These are phyloP conservation scores for Steromphala cineraria DNA, from an alignment of 2,888 invertebrate genomes.

Conservation along the genomic window DNA sequence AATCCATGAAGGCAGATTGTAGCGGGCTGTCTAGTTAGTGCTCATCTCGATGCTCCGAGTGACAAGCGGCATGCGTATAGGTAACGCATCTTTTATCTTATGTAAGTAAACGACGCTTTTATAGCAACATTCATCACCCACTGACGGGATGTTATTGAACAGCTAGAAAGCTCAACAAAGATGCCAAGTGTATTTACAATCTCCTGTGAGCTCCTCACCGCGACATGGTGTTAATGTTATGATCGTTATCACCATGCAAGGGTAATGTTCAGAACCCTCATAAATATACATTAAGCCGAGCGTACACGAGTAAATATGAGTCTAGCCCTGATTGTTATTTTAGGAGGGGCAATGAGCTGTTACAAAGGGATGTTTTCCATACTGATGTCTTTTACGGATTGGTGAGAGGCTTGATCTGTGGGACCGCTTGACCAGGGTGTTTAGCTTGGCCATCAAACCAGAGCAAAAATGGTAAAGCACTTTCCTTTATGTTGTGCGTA, in stretches of 20 bases:
- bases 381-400: slow-evolving; percentile 1
- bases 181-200: no score
- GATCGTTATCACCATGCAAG: neutral
- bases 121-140: no score
- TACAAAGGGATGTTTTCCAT: neutral
- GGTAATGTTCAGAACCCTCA: neutral
- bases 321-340: slow-evolving; percentile 4
- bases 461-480: neutral
- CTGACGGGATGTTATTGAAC: no score
- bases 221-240: slow-evolving; percentile 6
- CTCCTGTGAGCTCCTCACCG: no score
- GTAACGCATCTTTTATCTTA: no score
- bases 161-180: no score
- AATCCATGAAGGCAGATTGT: no score
- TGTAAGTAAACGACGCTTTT: no score
- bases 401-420: neutral
- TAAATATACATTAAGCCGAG: slow-evolving; percentile 13
- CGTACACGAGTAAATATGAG: slow-evolving; percentile 14
- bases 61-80: no score
- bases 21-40: no score
- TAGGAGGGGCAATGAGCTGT: slow-evolving; percentile 12
- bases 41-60: no score
- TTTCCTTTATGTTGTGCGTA: slow-evolving; percentile 18
- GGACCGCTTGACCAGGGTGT: neutral
- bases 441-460: neutral